Base-by-base conservation (phyloP, 2,888 invertebrate genomes). In the Drosophila fulvimacula region DNA sequence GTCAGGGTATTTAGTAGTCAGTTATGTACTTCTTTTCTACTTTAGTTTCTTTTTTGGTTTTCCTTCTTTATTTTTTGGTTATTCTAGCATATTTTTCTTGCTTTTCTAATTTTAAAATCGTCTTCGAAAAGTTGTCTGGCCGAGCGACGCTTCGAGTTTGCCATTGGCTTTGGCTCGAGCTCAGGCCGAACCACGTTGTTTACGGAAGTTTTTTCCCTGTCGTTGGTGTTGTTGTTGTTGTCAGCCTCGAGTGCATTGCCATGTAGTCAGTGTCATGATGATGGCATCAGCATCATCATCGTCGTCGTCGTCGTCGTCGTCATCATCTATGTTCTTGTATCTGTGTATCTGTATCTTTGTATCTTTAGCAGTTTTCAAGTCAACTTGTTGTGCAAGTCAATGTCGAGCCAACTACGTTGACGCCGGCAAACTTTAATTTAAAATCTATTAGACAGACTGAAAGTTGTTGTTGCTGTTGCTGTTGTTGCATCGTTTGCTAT, bases 81-180 rank as follows among this genome's bases (percentile, higher is more conserved):
- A 39, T 59, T 53, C 52, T 49, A 60, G 57, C 59, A 51, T 66
- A 44, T 74, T 73, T 74, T 68, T 59, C 39, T 71, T 79, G 65
- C 66, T 79, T 79, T 85, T 85, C 84, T 86, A 86, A 85, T 85
- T 86, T 86, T 85, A 86, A 84, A 87, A 86, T 87, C 81, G 81
- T 82, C 79, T 81, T 84, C 75, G 68, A 80, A 80, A 80, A 73
- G 78, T 81, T 83, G 81, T 76, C 81, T 81, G 75, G 77, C 68
- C 68, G 69, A 64, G 63, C 48, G 39, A 58, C 60, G 76, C 69
- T 76, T 69, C 36, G 72, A 56, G 63, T 77, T 69, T 67, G 78
- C 65, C 72, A 65, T 65, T 66, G 69, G 63, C 70, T 73, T 69
- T 68, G 27, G 42, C 44, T 61, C 39, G 34, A 59, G 41, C 44